Evolutionary conservation across 2,888 invertebrate genomes (phyloP).

Genomic region (Caenorhabditis doughertyi): DNA sequence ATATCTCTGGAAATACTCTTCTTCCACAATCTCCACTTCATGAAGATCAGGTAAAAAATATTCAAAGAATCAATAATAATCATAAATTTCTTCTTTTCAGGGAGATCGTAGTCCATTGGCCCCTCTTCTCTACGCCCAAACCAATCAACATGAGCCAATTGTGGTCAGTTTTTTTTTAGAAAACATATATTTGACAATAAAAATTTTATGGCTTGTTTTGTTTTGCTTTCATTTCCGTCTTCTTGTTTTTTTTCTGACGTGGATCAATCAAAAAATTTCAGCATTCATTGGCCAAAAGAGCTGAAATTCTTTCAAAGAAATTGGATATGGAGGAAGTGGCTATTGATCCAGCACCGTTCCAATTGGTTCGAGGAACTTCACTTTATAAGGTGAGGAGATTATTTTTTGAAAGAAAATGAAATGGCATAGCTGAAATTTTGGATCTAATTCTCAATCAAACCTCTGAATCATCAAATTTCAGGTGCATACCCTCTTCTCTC

Average conservation of each 20-base stretch:
- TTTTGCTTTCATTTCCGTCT: slow-evolving; percentile 19
- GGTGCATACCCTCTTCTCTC: slow-evolving; percentile 97
- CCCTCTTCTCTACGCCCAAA: slow-evolving; percentile 71
- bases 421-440: not conserved
- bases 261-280: slow-evolving; percentile 58
- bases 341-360: slow-evolving; percentile 91
- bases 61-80: not conserved
- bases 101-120: slow-evolving; percentile 69
- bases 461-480: slow-evolving; percentile 84
- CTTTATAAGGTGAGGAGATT: slow-evolving; percentile 79
- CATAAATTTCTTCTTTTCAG: slow-evolving; percentile 27
- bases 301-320: slow-evolving; percentile 70
- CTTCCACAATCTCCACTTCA: slow-evolving; percentile 79
- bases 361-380: slow-evolving; percentile 80
- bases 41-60: slow-evolving; percentile 71
- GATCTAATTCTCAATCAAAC: not conserved
- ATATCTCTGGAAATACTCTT: slow-evolving; percentile 79
- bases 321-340: slow-evolving; percentile 85
- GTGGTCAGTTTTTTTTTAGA: slow-evolving; percentile 50
- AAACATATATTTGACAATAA: slow-evolving; percentile 14
- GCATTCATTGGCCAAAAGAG: slow-evolving; percentile 74
- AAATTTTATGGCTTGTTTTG: slow-evolving; percentile 31
- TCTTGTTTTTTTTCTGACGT: slow-evolving; percentile 3
- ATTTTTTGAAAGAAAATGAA: too few relatives aligned
- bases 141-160: slow-evolving; percentile 63